A percentile compares a stretch with the other conserved stretches of the same genome.
These are phyloP conservation scores for Chrysomela aeneicollis DNA, from an alignment of 2,888 invertebrate genomes.

Conservation along the genomic window DNA sequence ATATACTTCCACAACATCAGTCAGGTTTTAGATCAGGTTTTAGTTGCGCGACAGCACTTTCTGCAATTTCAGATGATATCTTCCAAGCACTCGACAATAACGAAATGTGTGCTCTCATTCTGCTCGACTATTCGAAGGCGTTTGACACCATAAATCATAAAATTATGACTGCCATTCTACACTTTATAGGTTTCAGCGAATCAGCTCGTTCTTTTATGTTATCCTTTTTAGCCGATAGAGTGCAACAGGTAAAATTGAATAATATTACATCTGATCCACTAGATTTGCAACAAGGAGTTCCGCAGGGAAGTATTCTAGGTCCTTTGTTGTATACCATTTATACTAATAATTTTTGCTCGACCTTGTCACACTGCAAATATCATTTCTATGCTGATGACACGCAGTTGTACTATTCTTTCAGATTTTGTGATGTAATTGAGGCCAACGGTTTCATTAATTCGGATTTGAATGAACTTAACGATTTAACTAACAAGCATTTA, in stretches of 20 bases:
- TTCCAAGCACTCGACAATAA: not conserved
- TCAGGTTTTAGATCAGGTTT: slow-evolving; percentile 6
- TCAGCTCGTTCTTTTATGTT: not conserved
- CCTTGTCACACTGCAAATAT: not conserved
- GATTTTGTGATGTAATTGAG: not conserved
- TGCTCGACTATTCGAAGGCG: slow-evolving; percentile 14
- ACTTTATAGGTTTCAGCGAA: slow-evolving; percentile 10
- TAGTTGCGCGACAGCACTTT: not conserved
- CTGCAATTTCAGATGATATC: not conserved
- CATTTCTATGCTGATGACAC: not conserved
- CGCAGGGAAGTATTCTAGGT: slow-evolving; percentile 22
- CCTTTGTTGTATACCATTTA: slow-evolving; percentile 7
- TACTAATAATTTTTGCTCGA: not conserved
- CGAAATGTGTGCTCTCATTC: not conserved
- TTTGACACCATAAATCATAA: slow-evolving; percentile 16
- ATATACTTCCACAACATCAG: slow-evolving; percentile 10
- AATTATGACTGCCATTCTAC: slow-evolving; percentile 5
- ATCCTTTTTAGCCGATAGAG: slow-evolving; percentile 1
- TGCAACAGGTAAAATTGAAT: slow-evolving; percentile 13
- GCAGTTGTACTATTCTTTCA: not conserved
- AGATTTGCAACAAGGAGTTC: slow-evolving; percentile 13
- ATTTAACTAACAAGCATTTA: not conserved
- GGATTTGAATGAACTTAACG: not conserved
- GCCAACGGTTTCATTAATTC: slow-evolving; percentile 1
- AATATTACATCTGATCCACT: not conserved